Percentiles rank a stretch among this genome's conserved stretches.
Evolutionary conservation across 1,140 invertebrate genomes (phyloP).

Genomic region (Zaprionus inermis): DNA sequence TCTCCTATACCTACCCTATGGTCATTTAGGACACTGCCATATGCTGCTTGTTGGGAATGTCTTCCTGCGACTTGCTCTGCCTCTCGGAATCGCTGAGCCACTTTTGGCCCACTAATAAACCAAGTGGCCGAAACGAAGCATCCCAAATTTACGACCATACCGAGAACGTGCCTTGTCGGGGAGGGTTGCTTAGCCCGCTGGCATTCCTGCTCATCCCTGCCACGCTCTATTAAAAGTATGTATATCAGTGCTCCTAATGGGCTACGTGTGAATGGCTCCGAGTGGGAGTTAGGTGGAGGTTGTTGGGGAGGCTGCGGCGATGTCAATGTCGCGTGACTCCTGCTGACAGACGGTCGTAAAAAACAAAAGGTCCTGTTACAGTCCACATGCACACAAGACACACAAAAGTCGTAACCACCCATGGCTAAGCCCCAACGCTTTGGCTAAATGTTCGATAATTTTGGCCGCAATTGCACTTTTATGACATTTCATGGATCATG

Average conservation of each 20-base stretch:
- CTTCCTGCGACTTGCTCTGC: neutral
- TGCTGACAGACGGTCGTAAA: constrained; percentile 63
- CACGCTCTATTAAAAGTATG: constrained; percentile 49
- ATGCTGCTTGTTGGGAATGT: neutral
- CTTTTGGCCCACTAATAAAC: constrained; percentile 41
- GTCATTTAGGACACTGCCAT: constrained; percentile 24
- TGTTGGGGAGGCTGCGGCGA: constrained; percentile 10
- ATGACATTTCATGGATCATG: constrained; percentile 77
- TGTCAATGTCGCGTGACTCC: constrained; percentile 27
- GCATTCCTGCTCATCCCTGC: neutral
- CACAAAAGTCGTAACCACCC: constrained; percentile 72
- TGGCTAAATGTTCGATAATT: constrained; percentile 80
- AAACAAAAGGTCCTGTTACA: constrained; percentile 72
- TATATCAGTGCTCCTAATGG: constrained; percentile 74
- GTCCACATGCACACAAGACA: too few relatives aligned
- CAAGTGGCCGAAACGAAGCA: constrained; percentile 26
- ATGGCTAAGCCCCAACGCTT: constrained; percentile 68
- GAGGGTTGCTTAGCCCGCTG: constrained; percentile 2
- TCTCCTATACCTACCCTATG: neutral
- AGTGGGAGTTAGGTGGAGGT: neutral
- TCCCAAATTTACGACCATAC: constrained; percentile 32
- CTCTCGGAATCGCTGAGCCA: neutral
- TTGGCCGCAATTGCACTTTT: constrained; percentile 78
- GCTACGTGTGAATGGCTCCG: constrained; percentile 68
- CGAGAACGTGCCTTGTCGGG: constrained; percentile 24